Evolutionary conservation across 2,888 invertebrate species (phyloP).

Genomic region (Patella depressa): DNA sequence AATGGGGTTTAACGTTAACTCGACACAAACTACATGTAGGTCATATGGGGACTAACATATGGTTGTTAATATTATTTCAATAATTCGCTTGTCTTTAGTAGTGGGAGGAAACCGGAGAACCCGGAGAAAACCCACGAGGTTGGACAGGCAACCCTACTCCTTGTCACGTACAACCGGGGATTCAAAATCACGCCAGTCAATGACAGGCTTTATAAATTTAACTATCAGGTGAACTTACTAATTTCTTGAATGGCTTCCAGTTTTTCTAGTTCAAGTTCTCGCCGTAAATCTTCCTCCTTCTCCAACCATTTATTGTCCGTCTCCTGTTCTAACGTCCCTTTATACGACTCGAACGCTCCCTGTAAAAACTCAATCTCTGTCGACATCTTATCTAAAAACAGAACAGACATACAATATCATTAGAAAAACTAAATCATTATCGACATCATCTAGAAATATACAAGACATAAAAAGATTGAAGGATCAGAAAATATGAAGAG

Average conservation of each 20-base stretch:
- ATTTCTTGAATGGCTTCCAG: constrained; percentile 56
- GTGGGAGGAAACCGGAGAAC: too few relatives aligned
- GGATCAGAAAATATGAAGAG: not conserved
- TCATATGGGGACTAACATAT: too few relatives aligned
- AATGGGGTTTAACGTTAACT: too few relatives aligned
- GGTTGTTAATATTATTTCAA: too few relatives aligned
- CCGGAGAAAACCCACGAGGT: too few relatives aligned
- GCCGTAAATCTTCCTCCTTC: constrained; percentile 57
- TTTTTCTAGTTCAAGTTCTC: constrained; percentile 50
- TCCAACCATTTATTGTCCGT: constrained; percentile 60
- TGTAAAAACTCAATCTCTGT: constrained; percentile 67
- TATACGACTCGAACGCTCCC: constrained; percentile 68
- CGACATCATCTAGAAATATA: not conserved
- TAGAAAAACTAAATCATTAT: not conserved
- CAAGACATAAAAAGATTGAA: not conserved
- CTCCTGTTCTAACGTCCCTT: constrained; percentile 60
- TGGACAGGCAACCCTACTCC: too few relatives aligned
- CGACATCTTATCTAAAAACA: constrained; percentile 55
- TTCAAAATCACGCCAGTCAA: not conserved
- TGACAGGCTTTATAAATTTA: not conserved
- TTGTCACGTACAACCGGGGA: not conserved
- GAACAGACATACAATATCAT: not conserved
- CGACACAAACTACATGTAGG: too few relatives aligned
- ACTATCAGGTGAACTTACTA: constrained; percentile 42
- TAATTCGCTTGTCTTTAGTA: too few relatives aligned